A percentile compares a stretch with the other conserved stretches of the same genome.
These are phyloP conservation scores for Araneus ventricosus DNA, from an alignment of 1,140 invertebrate genomes.

Conservation along the genomic window DNA sequence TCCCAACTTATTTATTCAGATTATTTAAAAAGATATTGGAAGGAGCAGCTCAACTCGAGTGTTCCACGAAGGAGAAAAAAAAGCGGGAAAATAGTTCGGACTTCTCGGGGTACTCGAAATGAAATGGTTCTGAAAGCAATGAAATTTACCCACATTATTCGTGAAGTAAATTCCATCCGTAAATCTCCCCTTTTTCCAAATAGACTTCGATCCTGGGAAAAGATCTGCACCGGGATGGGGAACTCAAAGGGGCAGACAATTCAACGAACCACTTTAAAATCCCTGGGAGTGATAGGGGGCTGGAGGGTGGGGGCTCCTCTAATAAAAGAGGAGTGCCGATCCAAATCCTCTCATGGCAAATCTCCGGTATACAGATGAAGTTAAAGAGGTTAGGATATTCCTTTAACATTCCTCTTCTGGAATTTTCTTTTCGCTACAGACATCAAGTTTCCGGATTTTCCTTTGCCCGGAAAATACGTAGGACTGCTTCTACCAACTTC, in stretches of 20 bases:
- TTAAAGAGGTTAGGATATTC: constrained; percentile 36
- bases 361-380: constrained; percentile 39
- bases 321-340: constrained; percentile 29
- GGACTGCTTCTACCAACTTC: background rate
- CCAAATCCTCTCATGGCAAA: constrained; percentile 38
- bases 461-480: background rate
- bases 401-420: constrained; percentile 23
- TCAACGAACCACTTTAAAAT: constrained; percentile 51
- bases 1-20: background rate
- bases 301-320: background rate
- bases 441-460: constrained; percentile 15
- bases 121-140: constrained; percentile 16
- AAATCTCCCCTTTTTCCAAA: constrained; percentile 16
- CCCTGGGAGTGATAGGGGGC: background rate
- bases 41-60: background rate
- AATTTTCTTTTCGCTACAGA: constrained; percentile 14
- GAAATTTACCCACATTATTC: constrained; percentile 33
- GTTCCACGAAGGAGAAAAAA: background rate
- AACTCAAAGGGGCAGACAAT: background rate
- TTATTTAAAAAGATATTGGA: background rate
- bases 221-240: background rate
- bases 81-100: background rate
- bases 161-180: background rate
- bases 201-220: constrained; percentile 10
- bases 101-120: background rate